These are phyloP conservation scores for Calvadosia cruxmelitensis DNA, from an alignment of 30 jellyfish, hydroid and myxozoan species.

Conservation along the genomic window DNA sequence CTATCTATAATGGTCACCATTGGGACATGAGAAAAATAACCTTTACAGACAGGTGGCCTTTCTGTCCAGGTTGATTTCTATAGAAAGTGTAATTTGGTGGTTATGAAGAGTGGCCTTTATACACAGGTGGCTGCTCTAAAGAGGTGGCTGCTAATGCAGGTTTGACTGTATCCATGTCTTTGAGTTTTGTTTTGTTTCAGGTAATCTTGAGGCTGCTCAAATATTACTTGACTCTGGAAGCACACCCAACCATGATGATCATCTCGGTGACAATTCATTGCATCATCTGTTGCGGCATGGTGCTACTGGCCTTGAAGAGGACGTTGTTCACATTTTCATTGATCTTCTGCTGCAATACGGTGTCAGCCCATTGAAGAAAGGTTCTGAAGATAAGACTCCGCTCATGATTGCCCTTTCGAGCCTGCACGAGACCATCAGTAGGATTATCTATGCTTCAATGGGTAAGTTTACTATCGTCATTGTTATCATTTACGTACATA, in stretches of 20 bases:
- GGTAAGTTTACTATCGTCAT: conserved; percentile 55
- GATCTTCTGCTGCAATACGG: conserved; percentile 24
- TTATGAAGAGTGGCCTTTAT: no score
- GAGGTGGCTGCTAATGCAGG: not conserved
- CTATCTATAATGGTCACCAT: no score
- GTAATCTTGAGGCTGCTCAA: not conserved
- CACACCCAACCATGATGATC: conserved; percentile 22
- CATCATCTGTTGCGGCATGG: conserved; percentile 36
- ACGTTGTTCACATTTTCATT: not conserved
- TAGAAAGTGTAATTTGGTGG: no score
- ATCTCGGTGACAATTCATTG: conserved; percentile 31
- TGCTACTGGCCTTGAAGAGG: not conserved
- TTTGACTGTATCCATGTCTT: not conserved
- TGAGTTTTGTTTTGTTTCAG: no score
- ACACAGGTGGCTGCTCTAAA: not conserved
- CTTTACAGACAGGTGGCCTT: no score
- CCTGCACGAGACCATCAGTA: conserved; percentile 9
- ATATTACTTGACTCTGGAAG: conserved; percentile 55
- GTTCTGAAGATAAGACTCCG: conserved; percentile 44
- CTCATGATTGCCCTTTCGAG: conserved; percentile 19
- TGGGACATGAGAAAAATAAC: no score
- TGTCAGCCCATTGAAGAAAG: conserved; percentile 21
- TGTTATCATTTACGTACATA: no score
- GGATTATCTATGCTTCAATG: conserved; percentile 14
- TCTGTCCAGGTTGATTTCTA: no score